Evolutionary conservation across 2,797 vertebrate species (phyloP).

Genomic region (Pseudopleuronectes americanus): DNA sequence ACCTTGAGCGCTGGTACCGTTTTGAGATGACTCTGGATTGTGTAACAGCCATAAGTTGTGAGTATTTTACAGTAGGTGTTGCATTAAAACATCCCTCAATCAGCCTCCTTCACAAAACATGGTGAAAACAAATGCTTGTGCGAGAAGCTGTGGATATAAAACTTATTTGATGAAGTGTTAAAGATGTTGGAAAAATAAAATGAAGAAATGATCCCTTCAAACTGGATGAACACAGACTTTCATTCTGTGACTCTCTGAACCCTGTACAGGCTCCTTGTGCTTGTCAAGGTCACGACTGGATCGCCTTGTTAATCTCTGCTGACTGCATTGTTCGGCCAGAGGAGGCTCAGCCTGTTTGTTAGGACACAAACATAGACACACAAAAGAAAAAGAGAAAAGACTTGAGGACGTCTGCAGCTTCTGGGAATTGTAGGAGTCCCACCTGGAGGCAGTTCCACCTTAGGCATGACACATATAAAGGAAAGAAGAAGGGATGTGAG

Average conservation of each 20-base stretch:
- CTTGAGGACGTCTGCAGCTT: slow-evolving; percentile 2
- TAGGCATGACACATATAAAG: slow-evolving; percentile 20
- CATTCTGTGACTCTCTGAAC: background rate
- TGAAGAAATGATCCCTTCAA: slow-evolving; percentile 21
- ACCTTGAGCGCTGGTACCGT: slow-evolving; percentile 11
- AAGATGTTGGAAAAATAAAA: background rate
- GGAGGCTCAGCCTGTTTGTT: slow-evolving; percentile 37
- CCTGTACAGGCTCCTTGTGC: slow-evolving; percentile 38
- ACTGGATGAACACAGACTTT: background rate
- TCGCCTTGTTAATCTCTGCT: slow-evolving; percentile 37
- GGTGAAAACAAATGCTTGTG: too few species aligned
- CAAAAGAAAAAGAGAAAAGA: slow-evolving; percentile 14
- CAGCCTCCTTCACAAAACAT: too few species aligned
- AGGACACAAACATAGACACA: slow-evolving; percentile 50
- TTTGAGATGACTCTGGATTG: slow-evolving; percentile 16
- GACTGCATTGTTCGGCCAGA: slow-evolving; percentile 53
- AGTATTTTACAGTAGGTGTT: slow-evolving; percentile 15
- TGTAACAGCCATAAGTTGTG: slow-evolving; percentile 13
- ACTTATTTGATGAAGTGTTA: background rate
- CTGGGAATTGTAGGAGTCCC: background rate
- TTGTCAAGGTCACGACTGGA: slow-evolving; percentile 45
- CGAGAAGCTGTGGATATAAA: too few species aligned
- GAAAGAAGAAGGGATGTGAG: background rate
- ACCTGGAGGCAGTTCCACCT: slow-evolving; percentile 30
- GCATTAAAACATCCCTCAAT: background rate